phyloP scores from a whole-genome alignment of 1,140 invertebrate species.

The Harlomillsia oculata region DNA sequence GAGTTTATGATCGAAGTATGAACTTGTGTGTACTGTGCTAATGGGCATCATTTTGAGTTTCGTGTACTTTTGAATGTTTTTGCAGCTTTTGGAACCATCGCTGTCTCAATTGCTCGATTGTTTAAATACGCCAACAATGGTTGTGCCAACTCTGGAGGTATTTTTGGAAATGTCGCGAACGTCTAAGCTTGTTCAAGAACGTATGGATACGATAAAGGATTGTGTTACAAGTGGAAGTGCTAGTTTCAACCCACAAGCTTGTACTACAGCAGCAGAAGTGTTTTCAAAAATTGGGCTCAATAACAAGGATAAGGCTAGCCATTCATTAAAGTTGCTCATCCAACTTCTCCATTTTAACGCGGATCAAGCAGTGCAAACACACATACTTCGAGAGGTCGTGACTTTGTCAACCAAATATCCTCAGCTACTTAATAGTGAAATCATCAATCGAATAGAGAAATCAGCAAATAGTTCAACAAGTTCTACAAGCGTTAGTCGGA shows the following conservation, averaged over 20 bases:
- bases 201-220: constrained; percentile 42
- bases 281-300: constrained; percentile 2
- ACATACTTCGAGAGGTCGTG: constrained; percentile 26
- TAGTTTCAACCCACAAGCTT: not conserved
- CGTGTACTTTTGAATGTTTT: constrained; percentile 28
- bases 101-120: constrained; percentile 67
- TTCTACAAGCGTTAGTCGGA: constrained; percentile 1
- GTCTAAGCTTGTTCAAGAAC: constrained; percentile 55
- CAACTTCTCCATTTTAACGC: constrained; percentile 15
- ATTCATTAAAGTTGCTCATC: constrained; percentile 18
- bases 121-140: constrained; percentile 48
- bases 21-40: not conserved
- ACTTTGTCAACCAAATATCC: constrained; percentile 10
- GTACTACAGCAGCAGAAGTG: constrained; percentile 7
- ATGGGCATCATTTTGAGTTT: not conserved
- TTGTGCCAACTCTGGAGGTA: constrained; percentile 59
- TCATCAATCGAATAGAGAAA: constrained; percentile 10
- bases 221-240: not conserved
- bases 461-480: constrained; percentile 1
- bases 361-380: constrained; percentile 19
- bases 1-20: not conserved
- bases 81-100: constrained; percentile 60
- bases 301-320: constrained; percentile 1
- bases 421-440: constrained; percentile 22
- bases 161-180: constrained; percentile 62